Base-by-base conservation (phyloP, 1,140 invertebrate genomes). In the Macrostomum lignano region DNA sequence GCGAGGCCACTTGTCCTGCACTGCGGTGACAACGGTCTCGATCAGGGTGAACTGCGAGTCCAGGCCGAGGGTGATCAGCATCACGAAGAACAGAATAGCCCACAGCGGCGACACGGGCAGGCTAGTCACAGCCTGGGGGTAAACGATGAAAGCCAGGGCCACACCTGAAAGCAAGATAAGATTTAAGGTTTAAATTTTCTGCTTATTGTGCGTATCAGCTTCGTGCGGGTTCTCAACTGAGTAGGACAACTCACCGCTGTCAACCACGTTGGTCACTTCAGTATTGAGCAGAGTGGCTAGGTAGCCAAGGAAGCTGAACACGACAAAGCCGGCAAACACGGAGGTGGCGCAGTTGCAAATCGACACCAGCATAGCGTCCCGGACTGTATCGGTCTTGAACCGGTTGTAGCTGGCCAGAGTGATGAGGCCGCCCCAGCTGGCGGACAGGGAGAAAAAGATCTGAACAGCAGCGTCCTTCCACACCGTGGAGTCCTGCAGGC, bases 261-360 rank as follows among this genome's bases (percentile, higher is more conserved):
- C 7, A 15, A 36, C 23, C 4, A 39, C n/a, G 28, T 38, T 20
- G n/a, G 21, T 19, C 2, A 40, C 22, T 11, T 11, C 17, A 11
- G 31, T 17, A n/a, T 30, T 30, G 4, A 26, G 33, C 33, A 33
- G 34, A 13, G 31, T 10, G 0, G 82, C 78, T 81, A 93, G 88
- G 52, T 82, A 91, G 3, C 82, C 82, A 25, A 93, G 73, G 1
- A 93, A 77, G 0, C 79, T 86, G 58, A 93, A 93, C 44, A 91
- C 86, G 3, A 86, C 82, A 48, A 91, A 86, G 2, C 74, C 75
- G 21, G 77, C 73, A 9, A 79, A 43, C 7, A 49, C 60, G 62
- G 52, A 70, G 67, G 70, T 70, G 49, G 72, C 72, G 43, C 17
- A 28, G 9, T 28, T 17, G 17, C 14, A 7, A 21, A 72, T 67